Conservation (phyloP, 2,888 invertebrate species). For the Aporophyla lueneburgensis region DNA sequence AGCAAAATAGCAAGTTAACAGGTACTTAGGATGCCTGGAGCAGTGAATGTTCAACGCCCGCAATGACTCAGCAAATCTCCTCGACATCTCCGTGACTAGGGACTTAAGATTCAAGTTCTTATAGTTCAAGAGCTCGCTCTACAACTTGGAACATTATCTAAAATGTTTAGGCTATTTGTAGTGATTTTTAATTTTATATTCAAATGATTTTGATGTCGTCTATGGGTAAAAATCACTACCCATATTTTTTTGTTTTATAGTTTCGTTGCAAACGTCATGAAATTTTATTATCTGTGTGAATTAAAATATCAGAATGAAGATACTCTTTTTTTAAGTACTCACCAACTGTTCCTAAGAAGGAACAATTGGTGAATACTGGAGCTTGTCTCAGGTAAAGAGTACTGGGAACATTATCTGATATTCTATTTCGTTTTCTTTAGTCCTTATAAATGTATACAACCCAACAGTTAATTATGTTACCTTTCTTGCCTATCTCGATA, state of each 20-base stretch:
- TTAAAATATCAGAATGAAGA: too few species aligned
- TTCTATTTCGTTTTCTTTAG: too few species aligned
- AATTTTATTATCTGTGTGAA: not conserved
- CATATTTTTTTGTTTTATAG: not conserved
- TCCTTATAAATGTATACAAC: too few species aligned
- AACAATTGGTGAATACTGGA: too few species aligned
- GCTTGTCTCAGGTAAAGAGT: too few species aligned
- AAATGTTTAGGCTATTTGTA: not conserved
- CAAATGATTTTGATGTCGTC: not conserved
- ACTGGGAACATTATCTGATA: too few species aligned
- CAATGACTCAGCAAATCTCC: conserved; percentile 60
- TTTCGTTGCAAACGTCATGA: not conserved
- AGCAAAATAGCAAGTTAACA: conserved; percentile 53
- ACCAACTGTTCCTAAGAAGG: too few species aligned
- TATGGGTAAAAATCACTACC: not conserved
- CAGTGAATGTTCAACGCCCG: conserved; percentile 42
- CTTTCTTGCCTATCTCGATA: too few species aligned
- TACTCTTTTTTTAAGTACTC: too few species aligned
- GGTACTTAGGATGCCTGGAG: conserved; percentile 47
- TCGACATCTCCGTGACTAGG: conserved; percentile 60
- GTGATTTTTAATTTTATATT: not conserved
- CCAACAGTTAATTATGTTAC: too few species aligned
- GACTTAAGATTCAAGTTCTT: conserved; percentile 55
- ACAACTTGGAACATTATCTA: not conserved
- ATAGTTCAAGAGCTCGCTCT: conserved; percentile 22